Evolutionary conservation across 2,113 vertebrate species (phyloP), one percentile per base, ranked within the genome.

Genomic region (Aptenodytes forsteri): DNA sequence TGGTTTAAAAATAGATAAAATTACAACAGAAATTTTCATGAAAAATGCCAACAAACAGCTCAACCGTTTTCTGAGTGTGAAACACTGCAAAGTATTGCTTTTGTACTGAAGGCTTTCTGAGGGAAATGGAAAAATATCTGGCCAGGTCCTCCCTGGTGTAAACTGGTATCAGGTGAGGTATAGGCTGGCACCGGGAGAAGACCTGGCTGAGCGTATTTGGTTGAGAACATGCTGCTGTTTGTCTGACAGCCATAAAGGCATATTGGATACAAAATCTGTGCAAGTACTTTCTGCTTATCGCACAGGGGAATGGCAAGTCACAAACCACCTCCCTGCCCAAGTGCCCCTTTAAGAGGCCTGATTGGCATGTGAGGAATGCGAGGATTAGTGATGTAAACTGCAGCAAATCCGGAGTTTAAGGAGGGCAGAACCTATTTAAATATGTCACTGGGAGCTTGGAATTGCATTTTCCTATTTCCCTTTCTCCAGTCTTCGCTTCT

Each of bases 291-390:
- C 44, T 80, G 85, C 70, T 94, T 96, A 72, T 87, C 47, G 0
- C 5, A 2, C n/a, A 16, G 44, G 3, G 55, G 27, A 81, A 76
- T 13, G 49, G 91, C 94, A 91, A 94, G 52, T 75, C 84, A 70
- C 73, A 85, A 91, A 56, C 83, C 67, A 80, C 75, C 79, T 87
- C 93, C 73, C 59, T 94, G 54, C 52, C 92, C 85, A 89, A 94
- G 83, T 95, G 88, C 88, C 86, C 89, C 91, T 78, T 91, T 67
- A 85, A 96, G 88, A 93, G 90, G 89, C 77, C 89, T 90, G 91
- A 72, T 11, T 97, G 97, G 95, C 95, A 97, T 97, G 93, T 88
- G 56, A 95, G 80, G 97, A 97, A 96, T 97, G 94, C 1, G 4
- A 78, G 93, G 96, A 97, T 97, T 97, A 97, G 94, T 61, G 84